Conservation (phyloP, 2,888 invertebrate genomes). For the Cheilosia pagana region DNA sequence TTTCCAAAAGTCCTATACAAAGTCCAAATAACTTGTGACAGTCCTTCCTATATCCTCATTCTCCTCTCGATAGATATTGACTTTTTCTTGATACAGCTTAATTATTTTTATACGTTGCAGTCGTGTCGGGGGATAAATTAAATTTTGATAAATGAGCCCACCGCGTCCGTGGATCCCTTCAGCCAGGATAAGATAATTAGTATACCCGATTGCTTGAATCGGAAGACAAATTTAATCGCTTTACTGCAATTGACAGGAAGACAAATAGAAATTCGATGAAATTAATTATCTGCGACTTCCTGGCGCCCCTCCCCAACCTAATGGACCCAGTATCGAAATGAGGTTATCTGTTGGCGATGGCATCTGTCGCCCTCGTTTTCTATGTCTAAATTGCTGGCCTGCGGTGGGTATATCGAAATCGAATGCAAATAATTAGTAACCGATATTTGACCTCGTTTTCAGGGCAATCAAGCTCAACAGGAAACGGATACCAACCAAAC, state of each 20-base stretch:
- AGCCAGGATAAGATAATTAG: too few species aligned
- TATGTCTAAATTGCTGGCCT: not conserved
- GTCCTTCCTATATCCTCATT: too few species aligned
- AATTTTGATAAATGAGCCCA: too few species aligned
- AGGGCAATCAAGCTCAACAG: constrained; percentile 45
- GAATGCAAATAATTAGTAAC: constrained; percentile 68
- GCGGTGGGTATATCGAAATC: constrained; percentile 11
- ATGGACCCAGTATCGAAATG: constrained; percentile 6
- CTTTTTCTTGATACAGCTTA: too few species aligned
- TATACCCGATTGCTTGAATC: too few species aligned
- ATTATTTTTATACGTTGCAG: too few species aligned
- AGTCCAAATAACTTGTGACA: too few species aligned
- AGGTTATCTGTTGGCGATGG: constrained; percentile 2
- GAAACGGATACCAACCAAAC: constrained; percentile 29
- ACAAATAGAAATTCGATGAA: constrained; percentile 5
- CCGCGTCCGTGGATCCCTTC: too few species aligned
- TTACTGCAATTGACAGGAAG: constrained; percentile 11
- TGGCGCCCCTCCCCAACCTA: not conserved
- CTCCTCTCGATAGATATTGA: too few species aligned
- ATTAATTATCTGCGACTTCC: constrained; percentile 11
- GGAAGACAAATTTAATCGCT: constrained; percentile 6
- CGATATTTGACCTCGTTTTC: constrained; percentile 65
- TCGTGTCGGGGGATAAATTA: too few species aligned
- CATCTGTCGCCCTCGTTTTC: not conserved
- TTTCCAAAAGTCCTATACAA: too few species aligned